A percentile compares a stretch with the other conserved stretches of the same genome.
These are phyloP conservation scores for Drosophila guanche DNA, from an alignment of 1,140 invertebrate species.

Conservation along the genomic window DNA sequence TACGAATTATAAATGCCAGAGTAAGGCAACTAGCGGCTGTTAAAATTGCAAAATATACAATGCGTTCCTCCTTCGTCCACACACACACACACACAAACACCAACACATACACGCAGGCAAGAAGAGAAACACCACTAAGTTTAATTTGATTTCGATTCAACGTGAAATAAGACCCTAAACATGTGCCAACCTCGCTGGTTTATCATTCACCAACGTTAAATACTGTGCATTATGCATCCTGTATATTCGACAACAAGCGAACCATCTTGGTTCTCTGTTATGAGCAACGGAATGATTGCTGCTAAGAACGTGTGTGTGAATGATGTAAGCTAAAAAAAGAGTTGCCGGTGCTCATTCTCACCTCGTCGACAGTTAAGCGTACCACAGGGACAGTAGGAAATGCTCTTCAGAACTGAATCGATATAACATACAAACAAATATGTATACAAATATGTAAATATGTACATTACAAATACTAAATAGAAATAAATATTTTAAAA, in stretches of 20 bases:
- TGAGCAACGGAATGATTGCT: conserved; percentile 32
- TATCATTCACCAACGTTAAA: conserved; percentile 54
- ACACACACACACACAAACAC: conserved; percentile 14
- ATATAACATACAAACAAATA: no score
- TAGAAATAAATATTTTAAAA: no score
- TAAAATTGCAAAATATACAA: conserved; percentile 81
- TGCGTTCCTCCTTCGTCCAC: conserved; percentile 75
- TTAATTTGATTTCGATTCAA: conserved; percentile 80
- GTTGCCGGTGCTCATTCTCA: conserved; percentile 75
- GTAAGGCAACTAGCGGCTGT: conserved; percentile 78
- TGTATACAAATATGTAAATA: no score
- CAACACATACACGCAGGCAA: conserved; percentile 31
- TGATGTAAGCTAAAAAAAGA: conserved; percentile 62
- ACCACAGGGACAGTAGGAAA: conserved; percentile 49
- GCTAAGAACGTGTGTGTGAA: conserved; percentile 34
- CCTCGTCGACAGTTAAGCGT: conserved; percentile 74
- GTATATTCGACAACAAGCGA: not conserved
- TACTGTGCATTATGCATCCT: not conserved
- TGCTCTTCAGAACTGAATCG: conserved; percentile 12
- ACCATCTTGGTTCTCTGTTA: conserved; percentile 2
- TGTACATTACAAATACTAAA: no score
- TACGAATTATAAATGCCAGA: conserved; percentile 71
- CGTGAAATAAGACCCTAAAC: conserved; percentile 47
- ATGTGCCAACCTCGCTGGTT: conserved; percentile 37
- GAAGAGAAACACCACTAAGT: conserved; percentile 62